Base-by-base conservation (phyloP, 2,113 vertebrate genomes). In the Nothocercus nigrocapillus region DNA sequence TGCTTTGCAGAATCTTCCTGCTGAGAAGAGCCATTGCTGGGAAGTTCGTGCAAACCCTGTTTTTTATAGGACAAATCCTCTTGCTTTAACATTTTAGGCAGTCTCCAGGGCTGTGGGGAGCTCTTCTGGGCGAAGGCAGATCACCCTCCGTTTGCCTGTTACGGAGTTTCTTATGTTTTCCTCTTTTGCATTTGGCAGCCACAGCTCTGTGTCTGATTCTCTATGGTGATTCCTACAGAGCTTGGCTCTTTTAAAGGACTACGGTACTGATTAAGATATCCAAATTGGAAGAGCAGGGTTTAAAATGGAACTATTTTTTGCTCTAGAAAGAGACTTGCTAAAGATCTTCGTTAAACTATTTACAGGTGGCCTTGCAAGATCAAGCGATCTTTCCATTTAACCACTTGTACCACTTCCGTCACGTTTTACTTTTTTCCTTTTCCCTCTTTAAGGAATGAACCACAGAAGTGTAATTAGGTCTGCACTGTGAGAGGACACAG, bases 321-420 rank as follows among this genome's bases (percentile, higher is more conserved):
- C 44, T 54, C 77, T 73, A 36, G 36, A 73, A 49, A 27, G 32
- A 3, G 4, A 16, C 69, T 72, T 58, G 6, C 47, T 73, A 69
- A 81, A 85, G 70, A 76, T 28, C 22, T 85, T 92, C 63, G 36
- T 90, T 88, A 92, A 94, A 94, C 70, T 92, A 63, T 86, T 93
- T 92, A 81, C 82, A 25, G 21, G 34, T 11, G 8, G 25, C 69
- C 77, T 90, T 36, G 67, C 61, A 75, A 80, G 67, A 70, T 18
- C 49, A 70, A 70, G 36, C 74, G 59, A 69, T 34, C 40, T 66
- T 89, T 62, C 40, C 36, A 27, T 80, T 54, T 80, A 44, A 69
- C 12, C 6, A 30, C 64, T 80, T 53, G 6, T 51, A 6, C 34
- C 9, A 51, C 14, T 90, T 90, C 21, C 27, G 59, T 45, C 32